Evolutionary conservation across 2,888 invertebrate genomes (phyloP).

Genomic region (Apantesis nais): DNA sequence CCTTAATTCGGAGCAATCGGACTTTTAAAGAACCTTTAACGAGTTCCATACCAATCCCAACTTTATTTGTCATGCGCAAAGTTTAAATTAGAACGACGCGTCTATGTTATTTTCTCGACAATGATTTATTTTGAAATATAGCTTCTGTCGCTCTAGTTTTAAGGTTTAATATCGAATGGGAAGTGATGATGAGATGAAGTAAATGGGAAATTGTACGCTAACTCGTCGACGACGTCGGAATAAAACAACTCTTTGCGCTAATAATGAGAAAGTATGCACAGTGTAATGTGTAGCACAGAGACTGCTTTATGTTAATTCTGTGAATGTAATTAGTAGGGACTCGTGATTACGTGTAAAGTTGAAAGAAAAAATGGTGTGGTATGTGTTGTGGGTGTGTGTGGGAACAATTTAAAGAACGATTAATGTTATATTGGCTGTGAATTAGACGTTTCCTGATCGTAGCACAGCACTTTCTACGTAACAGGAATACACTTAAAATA

Average conservation of each 20-base stretch:
- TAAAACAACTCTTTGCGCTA: conserved; percentile 84
- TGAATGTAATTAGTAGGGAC: neutral
- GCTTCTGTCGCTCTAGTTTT: conserved; percentile 36
- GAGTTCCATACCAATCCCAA: conserved; percentile 32
- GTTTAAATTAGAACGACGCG: conserved; percentile 20
- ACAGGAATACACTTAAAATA: no score
- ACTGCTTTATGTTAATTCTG: conserved; percentile 8
- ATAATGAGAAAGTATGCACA: conserved; percentile 78
- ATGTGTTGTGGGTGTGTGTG: no score
- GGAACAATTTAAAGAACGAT: neutral
- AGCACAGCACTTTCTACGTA: no score
- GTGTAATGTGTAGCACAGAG: conserved; percentile 51
- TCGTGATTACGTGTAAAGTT: neutral
- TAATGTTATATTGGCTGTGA: neutral
- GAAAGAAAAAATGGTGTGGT: neutral
- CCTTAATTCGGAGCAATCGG: conserved; percentile 80
- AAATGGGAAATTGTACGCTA: conserved; percentile 83
- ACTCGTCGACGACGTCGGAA: conserved; percentile 76
- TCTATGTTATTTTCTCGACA: conserved; percentile 49
- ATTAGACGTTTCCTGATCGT: neutral
- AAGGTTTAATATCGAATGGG: conserved; percentile 53
- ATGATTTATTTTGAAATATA: conserved; percentile 43
- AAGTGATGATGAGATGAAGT: conserved; percentile 63
- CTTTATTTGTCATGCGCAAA: conserved; percentile 32
- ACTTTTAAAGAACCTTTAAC: conserved; percentile 65